Base-by-base conservation (phyloP, 2,797 vertebrate genomes). In the Delichon dasypus region DNA sequence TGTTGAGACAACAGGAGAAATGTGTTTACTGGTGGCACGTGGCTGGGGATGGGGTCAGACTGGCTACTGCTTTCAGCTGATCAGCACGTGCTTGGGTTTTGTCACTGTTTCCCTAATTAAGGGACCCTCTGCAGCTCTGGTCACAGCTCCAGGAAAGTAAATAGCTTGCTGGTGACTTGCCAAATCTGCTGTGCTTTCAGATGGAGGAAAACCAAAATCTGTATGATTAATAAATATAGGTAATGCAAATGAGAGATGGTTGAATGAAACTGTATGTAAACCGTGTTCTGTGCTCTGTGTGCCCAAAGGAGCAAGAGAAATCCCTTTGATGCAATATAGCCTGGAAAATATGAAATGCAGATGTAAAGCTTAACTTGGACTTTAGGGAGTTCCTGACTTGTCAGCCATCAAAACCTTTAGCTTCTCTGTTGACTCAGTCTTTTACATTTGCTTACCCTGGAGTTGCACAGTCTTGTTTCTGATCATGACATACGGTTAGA, bases 281-380 rank as follows among this genome's bases (percentile, higher is more conserved):
- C 21, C 17, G 15, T 53, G 38, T 58, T 61, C 38, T 61, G 40
- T 68, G 26, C 29, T 64, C 12, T 66, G 16, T n/a, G n/a, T 86
- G 42, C 73, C 51, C 68, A 64, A 48, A 79, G 42, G 11, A 79
- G 64, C 27, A 30, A 57, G 36, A 58, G 27, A 67, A 82, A 51
- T 42, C 10, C 17, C 30, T 16, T 38, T 4, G 0, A 1, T 25
- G 18, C 14, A 23, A 29, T 16, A 32, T 30, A 72, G 42, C n/a
- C 32, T 65, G 55, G 42, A 76, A 83, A 83, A 32, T 11, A 68
- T 7, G 50, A 47, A 62, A 71, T 48, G 6, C 1, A 3, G 17
- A 23, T 72, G 16, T 62, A 45, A 76, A 86, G 65, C 68, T 48
- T 19, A 86, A 32, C 38, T 76, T 72, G 9, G 29, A 21, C 15